Conservation (phyloP, 2,113 vertebrate genomes). For the Girardinichthys multiradiatus region DNA sequence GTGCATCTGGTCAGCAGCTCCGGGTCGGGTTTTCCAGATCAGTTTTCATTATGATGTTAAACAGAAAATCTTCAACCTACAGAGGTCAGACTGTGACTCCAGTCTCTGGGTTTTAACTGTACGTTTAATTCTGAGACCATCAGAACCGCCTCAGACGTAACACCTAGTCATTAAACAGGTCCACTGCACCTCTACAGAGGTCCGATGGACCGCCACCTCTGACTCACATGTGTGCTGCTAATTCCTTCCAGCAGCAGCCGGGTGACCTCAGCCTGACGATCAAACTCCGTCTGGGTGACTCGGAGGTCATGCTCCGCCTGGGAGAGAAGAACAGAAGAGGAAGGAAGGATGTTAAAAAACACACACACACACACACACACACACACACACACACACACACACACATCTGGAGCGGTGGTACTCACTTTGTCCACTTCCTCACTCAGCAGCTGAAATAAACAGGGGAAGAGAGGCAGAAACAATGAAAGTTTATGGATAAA, state of each 20-base stretch:
- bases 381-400: background rate
- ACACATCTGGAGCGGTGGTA: slow-evolving; percentile 19
- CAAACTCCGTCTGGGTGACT: slow-evolving; percentile 93
- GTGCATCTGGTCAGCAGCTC: too few relatives aligned
- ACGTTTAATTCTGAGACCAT: too few relatives aligned
- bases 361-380: background rate
- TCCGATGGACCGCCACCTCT: background rate
- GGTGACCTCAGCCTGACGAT: slow-evolving; percentile 94
- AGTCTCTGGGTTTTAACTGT: too few relatives aligned
- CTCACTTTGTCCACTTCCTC: slow-evolving; percentile 98
- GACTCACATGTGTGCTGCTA: slow-evolving; percentile 94
- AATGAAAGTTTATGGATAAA: background rate
- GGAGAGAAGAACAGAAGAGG: background rate
- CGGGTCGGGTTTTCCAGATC: too few relatives aligned
- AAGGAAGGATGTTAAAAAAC: background rate
- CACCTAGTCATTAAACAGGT: too few relatives aligned
- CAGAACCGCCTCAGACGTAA: too few relatives aligned
- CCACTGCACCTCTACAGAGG: background rate
- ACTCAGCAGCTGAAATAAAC: slow-evolving; percentile 89
- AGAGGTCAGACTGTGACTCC: too few relatives aligned
- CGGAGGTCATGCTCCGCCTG: slow-evolving; percentile 95
- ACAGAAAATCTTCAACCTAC: too few relatives aligned
- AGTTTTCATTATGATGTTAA: too few relatives aligned
- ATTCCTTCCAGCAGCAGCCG: slow-evolving; percentile 94
- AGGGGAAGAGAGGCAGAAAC: slow-evolving; percentile 69